Conservation (phyloP, 2,797 vertebrate species). For the Numenius phaeopus region DNA sequence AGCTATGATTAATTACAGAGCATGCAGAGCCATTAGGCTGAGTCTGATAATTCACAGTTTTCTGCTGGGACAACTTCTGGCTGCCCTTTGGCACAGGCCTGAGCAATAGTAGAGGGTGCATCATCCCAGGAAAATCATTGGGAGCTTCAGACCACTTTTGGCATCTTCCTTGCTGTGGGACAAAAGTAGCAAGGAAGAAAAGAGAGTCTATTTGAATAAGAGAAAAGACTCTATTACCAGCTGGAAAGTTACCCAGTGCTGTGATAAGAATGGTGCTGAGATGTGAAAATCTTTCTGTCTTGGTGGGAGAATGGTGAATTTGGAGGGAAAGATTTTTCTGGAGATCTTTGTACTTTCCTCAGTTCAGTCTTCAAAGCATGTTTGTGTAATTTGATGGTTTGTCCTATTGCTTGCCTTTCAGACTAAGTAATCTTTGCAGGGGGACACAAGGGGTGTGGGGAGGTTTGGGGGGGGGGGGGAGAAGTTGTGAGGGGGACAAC, state of each 20-base stretch:
- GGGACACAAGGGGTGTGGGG: rapidly evolving
- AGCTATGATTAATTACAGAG: not conserved
- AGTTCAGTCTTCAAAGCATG: not conserved
- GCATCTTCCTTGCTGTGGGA: not conserved
- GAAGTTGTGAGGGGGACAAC: not conserved
- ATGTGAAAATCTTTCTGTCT: not conserved
- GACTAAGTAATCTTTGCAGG: not conserved
- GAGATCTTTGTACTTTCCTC: not conserved
- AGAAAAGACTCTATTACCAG: not conserved
- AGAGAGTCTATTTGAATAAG: not conserved
- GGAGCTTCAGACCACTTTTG: not conserved
- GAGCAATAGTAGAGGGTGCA: not conserved
- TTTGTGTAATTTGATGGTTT: not conserved
- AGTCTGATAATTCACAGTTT: not conserved
- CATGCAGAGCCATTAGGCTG: not conserved
- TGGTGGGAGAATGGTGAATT: not conserved
- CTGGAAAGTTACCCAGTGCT: not conserved
- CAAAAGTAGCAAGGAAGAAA: not conserved
- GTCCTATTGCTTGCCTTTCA: not conserved
- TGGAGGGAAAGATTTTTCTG: not conserved
- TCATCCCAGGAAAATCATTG: not conserved
- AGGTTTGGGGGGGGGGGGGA: not conserved
- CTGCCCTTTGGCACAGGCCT: not conserved
- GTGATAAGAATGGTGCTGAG: not conserved
- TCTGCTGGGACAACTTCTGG: not conserved